Percentiles rank a stretch among this genome's conserved stretches.
Evolutionary conservation across 2,888 invertebrate species (phyloP).

Genomic region (Meghimatium bilineatum): DNA sequence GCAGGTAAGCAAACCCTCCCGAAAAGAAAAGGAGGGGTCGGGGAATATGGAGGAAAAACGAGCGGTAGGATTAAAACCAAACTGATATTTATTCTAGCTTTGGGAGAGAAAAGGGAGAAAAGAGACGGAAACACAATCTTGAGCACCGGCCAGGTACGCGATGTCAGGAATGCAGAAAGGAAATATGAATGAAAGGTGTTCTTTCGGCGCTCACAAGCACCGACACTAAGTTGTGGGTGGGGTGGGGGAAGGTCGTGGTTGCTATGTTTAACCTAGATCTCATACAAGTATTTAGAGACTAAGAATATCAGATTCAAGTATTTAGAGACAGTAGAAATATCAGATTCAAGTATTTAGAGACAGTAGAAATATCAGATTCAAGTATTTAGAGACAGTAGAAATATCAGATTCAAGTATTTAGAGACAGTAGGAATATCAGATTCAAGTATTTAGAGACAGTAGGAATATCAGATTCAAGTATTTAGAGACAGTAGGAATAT

Average conservation of each 20-base stretch:
- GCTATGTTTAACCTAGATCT: background rate
- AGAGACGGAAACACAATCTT: background rate
- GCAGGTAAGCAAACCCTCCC: background rate
- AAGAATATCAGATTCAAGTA: too few relatives aligned
- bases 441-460: too few relatives aligned
- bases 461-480: too few relatives aligned
- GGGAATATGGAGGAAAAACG: background rate
- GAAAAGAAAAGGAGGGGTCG: background rate
- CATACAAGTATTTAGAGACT: background rate
- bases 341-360: too few relatives aligned
- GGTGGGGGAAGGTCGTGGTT: too few relatives aligned
- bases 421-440: too few relatives aligned
- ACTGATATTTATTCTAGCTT: background rate
- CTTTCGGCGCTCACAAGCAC: background rate
- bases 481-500: too few relatives aligned
- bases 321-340: too few relatives aligned
- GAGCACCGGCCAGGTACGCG: background rate
- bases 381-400: too few relatives aligned
- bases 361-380: too few relatives aligned
- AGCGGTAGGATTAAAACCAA: background rate
- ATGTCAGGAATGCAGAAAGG: background rate
- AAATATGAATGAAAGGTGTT: slow-evolving; percentile 2
- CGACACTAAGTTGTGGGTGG: background rate
- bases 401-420: too few relatives aligned
- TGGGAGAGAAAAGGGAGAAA: background rate